Evolutionary conservation across 2,888 invertebrate species (phyloP).

Genomic region (Nomada hirtipes): DNA sequence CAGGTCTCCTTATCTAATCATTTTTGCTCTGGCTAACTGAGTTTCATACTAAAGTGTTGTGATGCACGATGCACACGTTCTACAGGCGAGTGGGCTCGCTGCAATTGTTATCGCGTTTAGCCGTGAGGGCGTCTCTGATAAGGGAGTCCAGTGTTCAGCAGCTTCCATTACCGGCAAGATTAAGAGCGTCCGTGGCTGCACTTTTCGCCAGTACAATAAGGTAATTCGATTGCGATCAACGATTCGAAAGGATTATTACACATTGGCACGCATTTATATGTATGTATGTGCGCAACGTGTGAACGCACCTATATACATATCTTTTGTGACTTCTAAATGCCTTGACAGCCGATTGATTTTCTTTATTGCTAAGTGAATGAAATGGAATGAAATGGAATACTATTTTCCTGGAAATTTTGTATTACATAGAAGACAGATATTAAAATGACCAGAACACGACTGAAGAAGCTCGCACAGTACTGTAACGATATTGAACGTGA

Average conservation of each 20-base stretch:
- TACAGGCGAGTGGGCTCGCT: slow-evolving; percentile 93
- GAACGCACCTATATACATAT: too few species aligned
- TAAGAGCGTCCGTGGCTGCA: slow-evolving; percentile 93
- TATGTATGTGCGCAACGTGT: too few species aligned
- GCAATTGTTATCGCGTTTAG: slow-evolving; percentile 94
- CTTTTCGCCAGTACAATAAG: slow-evolving; percentile 96
- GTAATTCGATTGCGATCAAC: slow-evolving; percentile 60
- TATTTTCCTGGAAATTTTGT: too few species aligned
- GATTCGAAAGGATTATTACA: not conserved
- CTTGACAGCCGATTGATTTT: too few species aligned
- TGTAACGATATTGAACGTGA: not conserved
- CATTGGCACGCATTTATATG: too few species aligned
- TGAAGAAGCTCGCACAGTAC: not conserved
- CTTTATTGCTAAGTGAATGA: too few species aligned
- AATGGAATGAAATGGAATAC: too few species aligned
- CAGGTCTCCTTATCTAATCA: not conserved
- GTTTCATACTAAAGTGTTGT: not conserved
- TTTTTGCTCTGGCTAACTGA: not conserved
- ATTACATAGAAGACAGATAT: too few species aligned
- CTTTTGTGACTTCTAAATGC: too few species aligned
- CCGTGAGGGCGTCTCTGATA: slow-evolving; percentile 90
- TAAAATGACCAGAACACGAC: too few species aligned
- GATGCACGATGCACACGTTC: slow-evolving; percentile 12
- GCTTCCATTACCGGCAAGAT: slow-evolving; percentile 94
- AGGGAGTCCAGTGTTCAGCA: slow-evolving; percentile 91